Evolutionary conservation across 2,113 vertebrate genomes (phyloP).

Genomic region (Tiliqua scincoides): DNA sequence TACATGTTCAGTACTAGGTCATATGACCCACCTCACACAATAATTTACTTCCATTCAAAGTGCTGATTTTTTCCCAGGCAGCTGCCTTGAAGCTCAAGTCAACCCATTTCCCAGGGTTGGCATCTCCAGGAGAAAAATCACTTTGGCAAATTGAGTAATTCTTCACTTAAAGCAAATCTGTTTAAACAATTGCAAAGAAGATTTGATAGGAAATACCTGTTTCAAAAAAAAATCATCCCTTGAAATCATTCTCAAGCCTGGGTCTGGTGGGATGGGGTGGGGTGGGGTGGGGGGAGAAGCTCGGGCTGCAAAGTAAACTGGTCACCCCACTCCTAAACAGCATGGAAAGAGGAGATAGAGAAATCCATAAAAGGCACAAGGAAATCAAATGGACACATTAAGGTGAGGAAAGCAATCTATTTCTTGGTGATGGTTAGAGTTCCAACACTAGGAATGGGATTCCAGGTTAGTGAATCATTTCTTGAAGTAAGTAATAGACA

Average conservation of each 20-base stretch:
- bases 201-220: constrained; percentile 6
- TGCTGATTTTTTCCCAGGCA: not conserved
- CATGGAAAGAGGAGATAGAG: constrained; percentile 16
- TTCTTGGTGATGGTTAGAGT: not conserved
- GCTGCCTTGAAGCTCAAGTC: not conserved
- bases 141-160: not conserved
- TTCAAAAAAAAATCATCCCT: not conserved
- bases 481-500: not conserved
- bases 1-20: not conserved
- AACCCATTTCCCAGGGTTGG: not conserved
- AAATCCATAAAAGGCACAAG: not conserved
- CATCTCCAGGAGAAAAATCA: not conserved
- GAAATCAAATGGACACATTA: constrained; percentile 22
- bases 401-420: constrained; percentile 8
- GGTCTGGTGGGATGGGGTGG: too few relatives aligned
- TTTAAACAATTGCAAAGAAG: not conserved
- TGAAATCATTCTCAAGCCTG: not conserved
- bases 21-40: not conserved
- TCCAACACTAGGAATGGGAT: not conserved
- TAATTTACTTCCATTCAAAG: constrained; percentile 7
- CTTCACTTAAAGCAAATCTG: constrained; percentile 7
- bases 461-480: not conserved
- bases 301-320: not conserved
- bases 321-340: constrained; percentile 3
- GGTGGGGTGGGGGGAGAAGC: too few relatives aligned